Evolutionary conservation across 2,113 vertebrate species (phyloP), one percentile per base, ranked within the genome.

Genomic region (Loxodonta africana): DNA sequence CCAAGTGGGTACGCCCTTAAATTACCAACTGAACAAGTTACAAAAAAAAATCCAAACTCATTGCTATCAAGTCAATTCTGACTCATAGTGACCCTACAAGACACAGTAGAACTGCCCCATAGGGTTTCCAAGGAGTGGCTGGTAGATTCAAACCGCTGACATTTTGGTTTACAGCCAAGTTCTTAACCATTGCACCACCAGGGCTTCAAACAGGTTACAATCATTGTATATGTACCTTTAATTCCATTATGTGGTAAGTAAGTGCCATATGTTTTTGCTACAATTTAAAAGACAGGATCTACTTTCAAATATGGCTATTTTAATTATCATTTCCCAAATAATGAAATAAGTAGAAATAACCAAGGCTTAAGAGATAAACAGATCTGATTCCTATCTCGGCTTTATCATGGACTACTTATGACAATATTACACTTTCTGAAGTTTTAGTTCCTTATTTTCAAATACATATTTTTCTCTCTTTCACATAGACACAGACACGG

Each of bases 371-470:
- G 48, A 46, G 6, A 33, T 0, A 85, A 25, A 88, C 6, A 76
- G 62, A 89, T 26, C 53, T 53, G n/a, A 82, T 60, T 51, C 28
- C 83, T 5, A n/a, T 3, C 60, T 83, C 41, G 53, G 67, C 17
- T 83, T 86, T 8, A 44, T 53, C 63, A 62, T 5, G 53, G 48
- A 74, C 65, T 5, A 44, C 48, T 11, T 15, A 14, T 37, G 33
- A 30, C 67, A 90, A n/a, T 20, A 44, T 78, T 87, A 91, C 2
- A 88, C n/a, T 46, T 83, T 71, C 6, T 60, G 41, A 96, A 76
- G 74, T 82, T 69, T 67, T 76, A 82, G 62, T 44, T 90, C 51
- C 51, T 90, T 83, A 33, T 53, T 96, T 91, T 89, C 37, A 93
- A 92, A 89, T 2, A 65, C 67, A 83, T 41, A 63, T 37, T 37